Conservation (phyloP, 2,113 vertebrate genomes). For the Nyctibius bracteatus region DNA sequence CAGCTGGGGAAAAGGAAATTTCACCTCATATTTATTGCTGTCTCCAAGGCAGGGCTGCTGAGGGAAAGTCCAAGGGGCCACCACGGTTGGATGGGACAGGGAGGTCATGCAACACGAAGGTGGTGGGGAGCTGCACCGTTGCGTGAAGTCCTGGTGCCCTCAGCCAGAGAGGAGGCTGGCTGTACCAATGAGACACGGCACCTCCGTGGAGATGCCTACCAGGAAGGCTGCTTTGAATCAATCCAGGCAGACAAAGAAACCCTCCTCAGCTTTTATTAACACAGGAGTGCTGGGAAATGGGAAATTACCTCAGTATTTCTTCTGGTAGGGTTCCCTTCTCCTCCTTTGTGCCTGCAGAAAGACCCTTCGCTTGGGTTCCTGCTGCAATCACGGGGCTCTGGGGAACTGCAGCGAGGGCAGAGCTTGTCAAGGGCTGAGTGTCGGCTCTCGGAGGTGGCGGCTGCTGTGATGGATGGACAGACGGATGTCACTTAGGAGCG, state of each 20-base stretch:
- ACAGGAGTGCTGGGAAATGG: neutral
- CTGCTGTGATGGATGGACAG: neutral
- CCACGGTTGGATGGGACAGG: accelerated
- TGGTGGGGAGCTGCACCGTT: neutral
- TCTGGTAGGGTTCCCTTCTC: neutral
- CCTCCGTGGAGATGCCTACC: neutral
- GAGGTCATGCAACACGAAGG: neutral
- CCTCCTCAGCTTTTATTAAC: neutral
- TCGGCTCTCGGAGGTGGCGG: neutral
- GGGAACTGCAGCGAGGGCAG: neutral
- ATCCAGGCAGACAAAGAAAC: neutral
- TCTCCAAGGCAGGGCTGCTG: neutral
- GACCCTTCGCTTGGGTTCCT: neutral
- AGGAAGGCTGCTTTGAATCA: neutral
- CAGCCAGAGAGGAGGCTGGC: neutral
- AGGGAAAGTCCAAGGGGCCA: neutral
- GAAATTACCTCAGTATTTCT: neutral
- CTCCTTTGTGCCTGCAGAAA: neutral
- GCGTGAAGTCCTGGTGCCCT: neutral
- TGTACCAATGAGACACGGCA: accelerated
- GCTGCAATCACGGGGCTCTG: neutral
- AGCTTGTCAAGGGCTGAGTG: neutral
- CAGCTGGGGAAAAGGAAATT: neutral
- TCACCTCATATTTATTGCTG: neutral
- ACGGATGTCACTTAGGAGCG: accelerated